Evolutionary conservation across 2,797 vertebrate species (phyloP), one percentile per base, ranked within the genome.

Genomic region (Hippoglossus hippoglossus): DNA sequence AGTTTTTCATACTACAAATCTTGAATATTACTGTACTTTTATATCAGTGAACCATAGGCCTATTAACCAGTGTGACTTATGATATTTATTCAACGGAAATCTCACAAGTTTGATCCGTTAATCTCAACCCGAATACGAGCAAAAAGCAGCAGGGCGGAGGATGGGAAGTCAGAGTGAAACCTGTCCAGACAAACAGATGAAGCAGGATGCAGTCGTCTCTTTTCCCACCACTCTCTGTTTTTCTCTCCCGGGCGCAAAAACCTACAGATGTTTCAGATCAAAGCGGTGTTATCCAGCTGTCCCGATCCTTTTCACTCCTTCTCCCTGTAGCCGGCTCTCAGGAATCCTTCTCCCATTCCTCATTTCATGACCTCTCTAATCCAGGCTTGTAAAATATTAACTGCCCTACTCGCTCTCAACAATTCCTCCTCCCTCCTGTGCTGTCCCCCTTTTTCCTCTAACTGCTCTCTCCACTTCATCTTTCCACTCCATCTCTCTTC

Each of bases 311-410:
- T 67, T 79, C 80, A 46, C 72, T 76, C 65, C 62, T 78, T 79
- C 77, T 73, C 68, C 63, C 70, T 67, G 60, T 77, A 69, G 80
- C 81, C 59, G 77, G 72, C 81, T 81, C 82, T 81, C 81, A 86
- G 80, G 83, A 90, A 87, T 89, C 76, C 77, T 56, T 83, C 72
- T 85, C 67, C 73, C 85, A 81, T 87, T 83, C 82, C 84, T 88
- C 78, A 80, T 88, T 86, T 89, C 89, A 90, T 74, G 80, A 90
- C 87, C 90, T 80, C 86, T 88, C 90, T 90, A 90, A 92, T 93
- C 89, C 82, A 62, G 81, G 77, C 90, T 90, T 91, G 88, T 92
- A 89, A 92, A 92, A 91, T 91, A 92, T 92, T 89, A 91, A 92
- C 89, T 86, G 81, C 75, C 81, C 82, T 66, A 36, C 84, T 84